These are phyloP conservation scores for Chaetodon auriga DNA, from an alignment of 2,113 vertebrate genomes.

Conservation along the genomic window DNA sequence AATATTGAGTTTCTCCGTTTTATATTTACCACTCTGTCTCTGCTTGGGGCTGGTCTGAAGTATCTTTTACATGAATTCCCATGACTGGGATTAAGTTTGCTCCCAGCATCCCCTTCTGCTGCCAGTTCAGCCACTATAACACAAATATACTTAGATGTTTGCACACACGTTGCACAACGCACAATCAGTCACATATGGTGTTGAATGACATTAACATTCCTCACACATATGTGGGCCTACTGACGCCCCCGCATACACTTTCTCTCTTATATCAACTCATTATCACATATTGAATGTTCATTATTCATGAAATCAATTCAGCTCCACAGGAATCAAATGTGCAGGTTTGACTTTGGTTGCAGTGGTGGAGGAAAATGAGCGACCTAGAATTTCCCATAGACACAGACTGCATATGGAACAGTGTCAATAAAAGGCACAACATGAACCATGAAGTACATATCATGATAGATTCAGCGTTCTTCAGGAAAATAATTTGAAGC, in stretches of 20 bases:
- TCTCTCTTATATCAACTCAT: not conserved
- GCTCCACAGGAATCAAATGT: not conserved
- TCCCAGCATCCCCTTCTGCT: not conserved
- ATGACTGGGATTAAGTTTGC: not conserved
- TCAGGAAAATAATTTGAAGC: not conserved
- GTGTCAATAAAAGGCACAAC: not conserved
- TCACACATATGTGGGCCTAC: not conserved
- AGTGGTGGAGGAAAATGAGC: not conserved
- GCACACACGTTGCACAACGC: not conserved
- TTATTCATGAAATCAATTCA: not conserved
- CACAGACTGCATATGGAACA: not conserved
- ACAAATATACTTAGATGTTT: constrained; percentile 1
- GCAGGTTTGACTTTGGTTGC: not conserved
- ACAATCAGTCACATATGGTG: not conserved
- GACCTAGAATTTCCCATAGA: not conserved
- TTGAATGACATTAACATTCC: not conserved
- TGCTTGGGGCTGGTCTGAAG: not conserved
- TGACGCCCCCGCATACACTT: not conserved
- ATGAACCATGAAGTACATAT: not conserved
- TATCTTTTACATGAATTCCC: not conserved
- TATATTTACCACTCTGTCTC: not conserved
- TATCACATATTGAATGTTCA: not conserved
- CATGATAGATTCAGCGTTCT: not conserved
- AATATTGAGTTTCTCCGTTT: not conserved
- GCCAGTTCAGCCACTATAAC: not conserved